A percentile compares a stretch with the other conserved stretches of the same genome.
These are phyloP conservation scores for Macroramphosus scolopax DNA, from an alignment of 2,797 vertebrate genomes.

Conservation along the genomic window DNA sequence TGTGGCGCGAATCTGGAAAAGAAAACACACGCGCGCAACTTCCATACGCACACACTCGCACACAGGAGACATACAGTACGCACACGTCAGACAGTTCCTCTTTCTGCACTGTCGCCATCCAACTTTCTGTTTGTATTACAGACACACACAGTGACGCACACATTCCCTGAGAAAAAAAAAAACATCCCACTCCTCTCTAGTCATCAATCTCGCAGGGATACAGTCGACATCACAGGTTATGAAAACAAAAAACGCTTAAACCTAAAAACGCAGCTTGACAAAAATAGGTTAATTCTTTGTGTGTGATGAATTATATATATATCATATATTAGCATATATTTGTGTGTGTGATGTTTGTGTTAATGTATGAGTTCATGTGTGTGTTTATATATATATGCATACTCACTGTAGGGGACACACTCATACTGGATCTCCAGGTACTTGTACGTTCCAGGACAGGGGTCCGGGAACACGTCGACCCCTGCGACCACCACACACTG, in stretches of 20 bases:
- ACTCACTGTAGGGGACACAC: constrained; percentile 94
- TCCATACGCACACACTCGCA: constrained; percentile 4
- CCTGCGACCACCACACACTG: constrained; percentile 92
- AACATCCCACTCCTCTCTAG: constrained; percentile 36
- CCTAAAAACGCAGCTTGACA: constrained; percentile 32
- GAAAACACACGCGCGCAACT: constrained; percentile 47
- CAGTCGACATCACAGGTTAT: constrained; percentile 43
- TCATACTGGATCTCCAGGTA: constrained; percentile 84
- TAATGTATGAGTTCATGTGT: constrained; percentile 12
- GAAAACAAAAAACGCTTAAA: constrained; percentile 20
- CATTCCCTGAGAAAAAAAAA: constrained; percentile 63
- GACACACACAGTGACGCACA: constrained; percentile 9
- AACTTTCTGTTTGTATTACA: constrained; percentile 20
- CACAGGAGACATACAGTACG: constrained; percentile 41
- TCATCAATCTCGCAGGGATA: constrained; percentile 45
- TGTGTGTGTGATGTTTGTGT: constrained; percentile 20
- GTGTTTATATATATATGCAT: constrained; percentile 22
- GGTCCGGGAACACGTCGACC: constrained; percentile 85
- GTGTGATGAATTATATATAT: neutral
- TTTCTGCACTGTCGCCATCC: constrained; percentile 32
- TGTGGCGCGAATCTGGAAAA: constrained; percentile 74
- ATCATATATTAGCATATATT: constrained; percentile 1
- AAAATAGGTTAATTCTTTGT: constrained; percentile 31
- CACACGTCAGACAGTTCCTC: constrained; percentile 37
- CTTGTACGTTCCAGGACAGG: constrained; percentile 74